These are phyloP conservation scores for Hylaea fasciaria DNA, from an alignment of 2,888 invertebrate genomes.

Conservation along the genomic window DNA sequence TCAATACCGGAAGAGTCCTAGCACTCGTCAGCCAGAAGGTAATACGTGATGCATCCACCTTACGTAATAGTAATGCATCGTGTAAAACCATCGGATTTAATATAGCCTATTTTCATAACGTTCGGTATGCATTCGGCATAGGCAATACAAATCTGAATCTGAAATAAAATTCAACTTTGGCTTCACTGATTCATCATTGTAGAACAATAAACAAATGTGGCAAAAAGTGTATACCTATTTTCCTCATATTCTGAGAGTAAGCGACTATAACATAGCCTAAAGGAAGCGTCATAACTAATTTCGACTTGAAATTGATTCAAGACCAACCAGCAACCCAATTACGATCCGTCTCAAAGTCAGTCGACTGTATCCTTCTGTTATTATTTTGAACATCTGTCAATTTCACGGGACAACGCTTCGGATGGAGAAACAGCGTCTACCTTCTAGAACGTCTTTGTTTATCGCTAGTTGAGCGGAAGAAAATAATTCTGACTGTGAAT, in stretches of 20 bases:
- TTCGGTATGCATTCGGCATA: too few relatives aligned
- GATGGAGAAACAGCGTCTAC: slow-evolving; percentile 59
- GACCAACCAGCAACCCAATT: slow-evolving; percentile 55
- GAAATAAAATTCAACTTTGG: too few relatives aligned
- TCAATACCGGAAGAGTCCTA: too few relatives aligned
- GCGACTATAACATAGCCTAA: slow-evolving; percentile 3
- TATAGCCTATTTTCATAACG: too few relatives aligned
- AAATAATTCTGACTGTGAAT: slow-evolving; percentile 70
- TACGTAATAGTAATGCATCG: not conserved
- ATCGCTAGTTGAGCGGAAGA: slow-evolving; percentile 69
- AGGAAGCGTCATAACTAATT: slow-evolving; percentile 39
- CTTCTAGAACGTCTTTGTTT: slow-evolving; percentile 67
- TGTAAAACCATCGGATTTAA: too few relatives aligned
- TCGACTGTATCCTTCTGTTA: slow-evolving; percentile 64
- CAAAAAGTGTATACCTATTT: not conserved
- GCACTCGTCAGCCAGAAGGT: too few relatives aligned
- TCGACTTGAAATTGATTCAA: slow-evolving; percentile 55
- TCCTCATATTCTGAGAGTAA: not conserved
- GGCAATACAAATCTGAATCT: too few relatives aligned
- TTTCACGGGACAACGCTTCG: slow-evolving; percentile 67
- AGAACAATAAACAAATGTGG: too few relatives aligned
- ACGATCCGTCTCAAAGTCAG: slow-evolving; percentile 50
- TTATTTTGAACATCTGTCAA: slow-evolving; percentile 74
- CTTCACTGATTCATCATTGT: too few relatives aligned
- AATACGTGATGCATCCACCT: not conserved